Evolutionary conservation across 2,888 invertebrate species (phyloP).

Genomic region (Cheilosia pagana): DNA sequence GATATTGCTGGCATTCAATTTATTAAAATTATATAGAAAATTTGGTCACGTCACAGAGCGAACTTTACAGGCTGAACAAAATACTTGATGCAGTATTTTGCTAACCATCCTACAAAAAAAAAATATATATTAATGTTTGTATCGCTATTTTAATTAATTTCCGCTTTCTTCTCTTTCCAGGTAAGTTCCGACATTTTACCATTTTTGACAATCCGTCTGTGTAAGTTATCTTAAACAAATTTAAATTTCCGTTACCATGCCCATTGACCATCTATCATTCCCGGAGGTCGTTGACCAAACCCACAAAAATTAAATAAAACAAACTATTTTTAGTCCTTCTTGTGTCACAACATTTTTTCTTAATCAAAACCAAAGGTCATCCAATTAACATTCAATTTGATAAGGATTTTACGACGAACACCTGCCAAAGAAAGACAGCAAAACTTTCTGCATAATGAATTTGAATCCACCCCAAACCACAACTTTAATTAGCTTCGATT

Average conservation of each 20-base stretch:
- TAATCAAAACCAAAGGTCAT: conserved; percentile 50
- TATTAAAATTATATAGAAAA: no score
- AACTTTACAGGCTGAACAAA: background rate
- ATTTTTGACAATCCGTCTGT: background rate
- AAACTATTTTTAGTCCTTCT: conserved; percentile 22
- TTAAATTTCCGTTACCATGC: conserved; percentile 19
- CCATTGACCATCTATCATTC: conserved; percentile 44
- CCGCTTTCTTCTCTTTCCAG: conserved; percentile 37
- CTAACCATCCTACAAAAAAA: background rate
- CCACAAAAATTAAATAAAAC: background rate
- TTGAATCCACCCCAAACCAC: conserved; percentile 26
- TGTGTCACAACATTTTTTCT: background rate
- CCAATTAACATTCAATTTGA: conserved; percentile 59
- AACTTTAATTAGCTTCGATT: no score
- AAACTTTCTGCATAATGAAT: conserved; percentile 56
- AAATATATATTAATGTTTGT: background rate
- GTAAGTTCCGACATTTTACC: conserved; percentile 42
- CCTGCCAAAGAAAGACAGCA: conserved; percentile 1
- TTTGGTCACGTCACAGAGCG: background rate
- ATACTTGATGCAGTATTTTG: background rate
- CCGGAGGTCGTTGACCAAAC: conserved; percentile 34
- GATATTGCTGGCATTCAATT: no score
- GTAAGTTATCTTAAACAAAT: conserved; percentile 45
- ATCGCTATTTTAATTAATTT: conserved; percentile 1
- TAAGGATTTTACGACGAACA: conserved; percentile 16